Evolutionary conservation across 1,140 invertebrate genomes (phyloP).

Genomic region (Pentalonia nigronervosa): DNA sequence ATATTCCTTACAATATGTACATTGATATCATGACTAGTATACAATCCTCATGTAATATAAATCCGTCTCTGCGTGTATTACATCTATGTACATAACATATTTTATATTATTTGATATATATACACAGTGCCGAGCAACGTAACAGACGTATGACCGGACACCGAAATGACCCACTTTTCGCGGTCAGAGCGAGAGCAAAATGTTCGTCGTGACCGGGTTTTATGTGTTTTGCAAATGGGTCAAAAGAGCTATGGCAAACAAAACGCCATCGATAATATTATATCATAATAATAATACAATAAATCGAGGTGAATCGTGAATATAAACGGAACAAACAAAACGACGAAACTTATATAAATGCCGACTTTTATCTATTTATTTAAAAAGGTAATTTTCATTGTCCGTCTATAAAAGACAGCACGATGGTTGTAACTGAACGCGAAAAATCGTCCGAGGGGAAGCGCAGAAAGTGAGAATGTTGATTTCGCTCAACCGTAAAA

Average conservation of each 20-base stretch:
- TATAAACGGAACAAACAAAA: background rate
- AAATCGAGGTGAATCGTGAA: background rate
- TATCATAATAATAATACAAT: background rate
- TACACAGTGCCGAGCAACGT: background rate
- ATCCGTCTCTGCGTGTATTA: background rate
- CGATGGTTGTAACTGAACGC: background rate
- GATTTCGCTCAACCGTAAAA: background rate
- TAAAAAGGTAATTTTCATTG: too few species aligned
- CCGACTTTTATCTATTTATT: too few species aligned
- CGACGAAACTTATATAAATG: background rate
- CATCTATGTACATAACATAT: background rate
- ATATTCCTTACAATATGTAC: too few species aligned
- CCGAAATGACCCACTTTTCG: slow-evolving; percentile 39
- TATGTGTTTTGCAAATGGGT: background rate
- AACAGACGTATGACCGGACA: background rate
- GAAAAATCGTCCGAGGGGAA: background rate
- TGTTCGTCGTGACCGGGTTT: background rate
- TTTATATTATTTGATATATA: background rate
- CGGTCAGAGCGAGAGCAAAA: slow-evolving; percentile 2
- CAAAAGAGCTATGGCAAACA: background rate
- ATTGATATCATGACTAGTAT: background rate
- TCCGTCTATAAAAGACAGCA: too few species aligned
- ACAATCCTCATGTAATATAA: background rate
- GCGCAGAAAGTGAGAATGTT: background rate
- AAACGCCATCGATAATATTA: background rate